phyloP scores from a whole-genome alignment of 2,797 vertebrate species.

The Siniperca undulata region DNA sequence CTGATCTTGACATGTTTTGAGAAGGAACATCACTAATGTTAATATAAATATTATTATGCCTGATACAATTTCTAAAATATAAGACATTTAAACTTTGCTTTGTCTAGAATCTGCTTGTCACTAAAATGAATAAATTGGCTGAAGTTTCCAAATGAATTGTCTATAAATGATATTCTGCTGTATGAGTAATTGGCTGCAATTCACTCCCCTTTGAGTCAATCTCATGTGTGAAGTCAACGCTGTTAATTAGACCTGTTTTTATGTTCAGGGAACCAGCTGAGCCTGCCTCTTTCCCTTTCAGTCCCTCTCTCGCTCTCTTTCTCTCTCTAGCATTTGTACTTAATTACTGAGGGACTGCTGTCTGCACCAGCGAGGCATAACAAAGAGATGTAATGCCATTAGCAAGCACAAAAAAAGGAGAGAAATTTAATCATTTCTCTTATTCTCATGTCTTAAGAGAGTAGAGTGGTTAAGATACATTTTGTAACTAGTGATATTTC shows the following conservation, averaged over 20 bases:
- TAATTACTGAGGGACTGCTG: slow-evolving; percentile 86
- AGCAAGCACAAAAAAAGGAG: slow-evolving; percentile 64
- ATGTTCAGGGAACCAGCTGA: slow-evolving; percentile 85
- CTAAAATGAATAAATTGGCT: slow-evolving; percentile 66
- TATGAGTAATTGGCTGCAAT: slow-evolving; percentile 84
- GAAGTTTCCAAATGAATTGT: slow-evolving; percentile 76
- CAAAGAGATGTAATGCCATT: slow-evolving; percentile 84
- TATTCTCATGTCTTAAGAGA: slow-evolving; percentile 69
- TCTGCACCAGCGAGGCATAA: slow-evolving; percentile 82
- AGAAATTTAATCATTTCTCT: slow-evolving; percentile 73
- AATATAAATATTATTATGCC: slow-evolving; percentile 34
- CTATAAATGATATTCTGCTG: slow-evolving; percentile 81
- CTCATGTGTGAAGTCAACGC: slow-evolving; percentile 85
- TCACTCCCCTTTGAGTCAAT: slow-evolving; percentile 85
- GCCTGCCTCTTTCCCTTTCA: slow-evolving; percentile 75
- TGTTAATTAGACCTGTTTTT: slow-evolving; percentile 88
- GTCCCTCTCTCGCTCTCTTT: slow-evolving; percentile 65
- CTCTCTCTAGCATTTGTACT: slow-evolving; percentile 82
- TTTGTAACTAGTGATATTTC: slow-evolving; percentile 51
- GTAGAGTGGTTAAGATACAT: slow-evolving; percentile 49
- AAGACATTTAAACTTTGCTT: slow-evolving; percentile 43
- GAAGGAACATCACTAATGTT: background rate
- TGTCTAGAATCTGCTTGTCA: slow-evolving; percentile 30
- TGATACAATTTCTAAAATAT: slow-evolving; percentile 32
- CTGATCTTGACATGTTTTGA: background rate